Percentiles rank a stretch among this genome's conserved stretches.
Conservation (phyloP, 2,113 vertebrate species). For the Halichoeres trimaculatus region DNA sequence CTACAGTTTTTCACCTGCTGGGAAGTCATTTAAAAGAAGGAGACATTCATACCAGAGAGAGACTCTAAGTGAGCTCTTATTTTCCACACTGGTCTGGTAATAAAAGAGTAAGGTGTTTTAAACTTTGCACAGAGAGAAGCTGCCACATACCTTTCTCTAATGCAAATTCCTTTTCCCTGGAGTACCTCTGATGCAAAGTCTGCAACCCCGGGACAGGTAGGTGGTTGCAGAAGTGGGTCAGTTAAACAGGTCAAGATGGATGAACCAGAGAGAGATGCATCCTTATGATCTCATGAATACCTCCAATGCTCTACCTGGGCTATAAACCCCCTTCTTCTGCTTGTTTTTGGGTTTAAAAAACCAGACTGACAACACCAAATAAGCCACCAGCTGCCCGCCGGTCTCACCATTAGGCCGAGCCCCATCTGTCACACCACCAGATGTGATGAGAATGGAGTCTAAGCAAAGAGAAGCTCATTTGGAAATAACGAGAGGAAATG, state of each 20-base stretch:
- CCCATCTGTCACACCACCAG: slow-evolving; percentile 17
- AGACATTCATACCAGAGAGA: no score
- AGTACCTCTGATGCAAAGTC: slow-evolving; percentile 15
- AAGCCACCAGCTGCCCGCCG: background rate
- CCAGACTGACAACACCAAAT: slow-evolving; percentile 17
- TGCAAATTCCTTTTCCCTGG: slow-evolving; percentile 29
- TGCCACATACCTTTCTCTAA: background rate
- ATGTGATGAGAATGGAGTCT: slow-evolving; percentile 17
- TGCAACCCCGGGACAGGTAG: slow-evolving; percentile 19
- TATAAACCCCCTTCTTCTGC: background rate
- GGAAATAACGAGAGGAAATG: slow-evolving; percentile 20
- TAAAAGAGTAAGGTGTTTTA: background rate
- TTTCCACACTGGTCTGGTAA: no score
- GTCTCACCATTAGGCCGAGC: slow-evolving; percentile 26
- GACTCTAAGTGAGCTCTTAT: background rate
- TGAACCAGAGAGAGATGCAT: slow-evolving; percentile 6
- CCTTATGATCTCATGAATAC: slow-evolving; percentile 47
- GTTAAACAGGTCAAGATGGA: slow-evolving; percentile 55
- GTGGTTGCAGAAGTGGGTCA: slow-evolving; percentile 63
- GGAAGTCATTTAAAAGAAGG: no score
- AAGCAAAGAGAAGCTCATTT: slow-evolving; percentile 44
- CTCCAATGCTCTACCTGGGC: slow-evolving; percentile 33
- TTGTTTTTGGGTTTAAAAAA: slow-evolving; percentile 11
- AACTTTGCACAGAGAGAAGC: background rate
- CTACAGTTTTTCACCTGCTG: no score